Evolutionary conservation across 92 coral and sea anemone genomes (phyloP).

Genomic region (Heliopora coerulea): DNA sequence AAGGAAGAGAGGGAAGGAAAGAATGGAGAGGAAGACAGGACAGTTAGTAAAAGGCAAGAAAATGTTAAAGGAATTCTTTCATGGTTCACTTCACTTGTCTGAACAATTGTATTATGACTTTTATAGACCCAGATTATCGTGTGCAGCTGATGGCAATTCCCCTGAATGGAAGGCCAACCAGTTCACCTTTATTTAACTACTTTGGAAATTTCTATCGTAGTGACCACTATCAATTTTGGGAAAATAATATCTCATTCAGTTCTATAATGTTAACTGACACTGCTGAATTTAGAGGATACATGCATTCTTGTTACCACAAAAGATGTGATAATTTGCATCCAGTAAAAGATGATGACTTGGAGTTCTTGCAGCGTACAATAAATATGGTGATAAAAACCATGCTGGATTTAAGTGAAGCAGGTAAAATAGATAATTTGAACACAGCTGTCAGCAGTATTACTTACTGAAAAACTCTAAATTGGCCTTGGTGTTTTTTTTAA

Average conservation of each 20-base stretch:
- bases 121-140: slow-evolving; percentile 24
- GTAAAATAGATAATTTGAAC: no score
- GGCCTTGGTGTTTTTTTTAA: no score
- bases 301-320: slow-evolving; percentile 60
- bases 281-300: slow-evolving; percentile 57
- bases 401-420: background rate
- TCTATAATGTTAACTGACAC: slow-evolving; percentile 59
- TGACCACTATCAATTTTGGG: slow-evolving; percentile 70
- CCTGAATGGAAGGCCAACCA: background rate
- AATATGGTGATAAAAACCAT: background rate
- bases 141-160: slow-evolving; percentile 8
- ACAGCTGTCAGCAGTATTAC: no score
- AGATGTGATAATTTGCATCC: background rate
- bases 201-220: slow-evolving; percentile 38
- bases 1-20: no score
- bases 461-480: no score
- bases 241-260: slow-evolving; percentile 46
- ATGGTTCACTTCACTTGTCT: no score
- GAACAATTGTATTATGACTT: no score
- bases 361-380: background rate
- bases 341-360: slow-evolving; percentile 3
- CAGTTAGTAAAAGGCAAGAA: no score
- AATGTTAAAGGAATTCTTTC: no score
- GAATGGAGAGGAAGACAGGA: no score
- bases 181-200: background rate